Conservation (phyloP, 1,140 invertebrate genomes). For the Brachionus sp. region DNA sequence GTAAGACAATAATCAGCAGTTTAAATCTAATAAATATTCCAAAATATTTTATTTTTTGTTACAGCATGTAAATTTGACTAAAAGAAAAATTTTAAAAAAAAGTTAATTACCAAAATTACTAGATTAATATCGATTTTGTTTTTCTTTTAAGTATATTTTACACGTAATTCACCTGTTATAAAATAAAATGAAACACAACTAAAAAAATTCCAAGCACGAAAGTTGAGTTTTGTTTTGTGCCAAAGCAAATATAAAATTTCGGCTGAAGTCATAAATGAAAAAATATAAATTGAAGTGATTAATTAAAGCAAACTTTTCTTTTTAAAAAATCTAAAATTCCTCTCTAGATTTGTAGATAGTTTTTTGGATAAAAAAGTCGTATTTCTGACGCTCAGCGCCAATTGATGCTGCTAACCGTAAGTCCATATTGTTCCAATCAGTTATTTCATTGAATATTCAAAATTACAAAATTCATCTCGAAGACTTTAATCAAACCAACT, state of each 20-base stretch:
- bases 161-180: slow-evolving; percentile 1
- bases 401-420: background rate
- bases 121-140: background rate
- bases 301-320: slow-evolving; percentile 1
- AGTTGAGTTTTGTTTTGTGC: background rate
- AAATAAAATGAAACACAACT: background rate
- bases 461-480: background rate
- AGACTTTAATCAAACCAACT: background rate
- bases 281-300: background rate
- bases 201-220: background rate
- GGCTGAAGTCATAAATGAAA: background rate
- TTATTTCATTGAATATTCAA: background rate
- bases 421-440: background rate
- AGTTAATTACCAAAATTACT: background rate
- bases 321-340: background rate
- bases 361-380: background rate
- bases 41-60: background rate
- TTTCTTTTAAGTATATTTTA: background rate
- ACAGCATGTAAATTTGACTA: background rate
- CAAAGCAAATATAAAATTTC: background rate
- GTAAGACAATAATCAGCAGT: background rate
- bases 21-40: background rate
- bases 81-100: background rate
- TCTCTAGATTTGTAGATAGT: background rate
- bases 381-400: background rate